Conservation (phyloP, 2,888 invertebrate species). For the Tenthredo notha region DNA sequence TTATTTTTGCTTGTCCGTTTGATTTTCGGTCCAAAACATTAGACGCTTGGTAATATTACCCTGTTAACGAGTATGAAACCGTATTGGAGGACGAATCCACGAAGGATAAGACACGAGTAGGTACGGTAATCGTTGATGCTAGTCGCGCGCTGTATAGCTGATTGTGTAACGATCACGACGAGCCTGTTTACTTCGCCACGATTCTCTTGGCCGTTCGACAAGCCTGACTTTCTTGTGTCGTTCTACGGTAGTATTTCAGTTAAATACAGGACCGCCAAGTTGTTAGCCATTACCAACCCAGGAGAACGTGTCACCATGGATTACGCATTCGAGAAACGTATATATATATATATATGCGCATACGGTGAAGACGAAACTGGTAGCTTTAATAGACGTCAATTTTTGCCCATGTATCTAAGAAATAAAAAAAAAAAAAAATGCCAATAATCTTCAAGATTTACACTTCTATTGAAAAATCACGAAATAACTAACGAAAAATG, state of each 20-base stretch:
- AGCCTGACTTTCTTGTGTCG: constrained; percentile 40
- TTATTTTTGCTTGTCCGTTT: neutral
- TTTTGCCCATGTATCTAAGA: neutral
- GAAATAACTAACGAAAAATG: neutral
- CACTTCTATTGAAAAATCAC: neutral
- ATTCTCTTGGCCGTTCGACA: constrained; percentile 33
- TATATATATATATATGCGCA: neutral
- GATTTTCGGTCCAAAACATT: neutral
- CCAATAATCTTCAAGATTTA: neutral
- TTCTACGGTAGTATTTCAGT: neutral
- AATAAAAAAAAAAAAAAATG: neutral
- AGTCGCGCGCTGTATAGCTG: constrained; percentile 16
- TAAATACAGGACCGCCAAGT: constrained; percentile 5
- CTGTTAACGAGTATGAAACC: neutral
- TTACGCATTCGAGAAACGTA: neutral
- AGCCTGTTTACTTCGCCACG: constrained; percentile 46
- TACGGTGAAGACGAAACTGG: neutral
- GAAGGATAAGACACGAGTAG: neutral
- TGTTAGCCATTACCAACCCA: neutral
- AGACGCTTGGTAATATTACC: neutral
- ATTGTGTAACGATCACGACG: constrained; percentile 38
- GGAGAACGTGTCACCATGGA: constrained; percentile 1
- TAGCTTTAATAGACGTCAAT: neutral
- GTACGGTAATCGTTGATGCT: constrained; percentile 31
- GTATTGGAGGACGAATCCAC: constrained; percentile 11